Conservation (phyloP, 2,797 vertebrate genomes). For the Novumbra hubbsi region DNA sequence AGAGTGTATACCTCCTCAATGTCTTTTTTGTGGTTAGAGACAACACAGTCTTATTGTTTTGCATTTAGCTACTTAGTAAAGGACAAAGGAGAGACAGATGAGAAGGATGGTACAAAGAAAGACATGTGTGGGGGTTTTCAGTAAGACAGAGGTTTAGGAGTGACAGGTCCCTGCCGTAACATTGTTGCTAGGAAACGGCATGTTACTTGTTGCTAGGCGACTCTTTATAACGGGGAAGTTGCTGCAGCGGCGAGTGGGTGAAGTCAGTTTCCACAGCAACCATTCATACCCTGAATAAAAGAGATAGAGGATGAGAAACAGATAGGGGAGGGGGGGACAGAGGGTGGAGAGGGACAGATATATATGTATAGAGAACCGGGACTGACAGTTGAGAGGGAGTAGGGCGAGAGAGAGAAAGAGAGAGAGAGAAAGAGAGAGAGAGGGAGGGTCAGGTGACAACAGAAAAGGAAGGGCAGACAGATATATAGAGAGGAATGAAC, state of each 20-base stretch:
- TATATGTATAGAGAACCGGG: not conserved
- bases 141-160: slow-evolving; percentile 74
- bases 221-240: slow-evolving; percentile 74
- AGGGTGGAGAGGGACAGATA: slow-evolving; percentile 27
- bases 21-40: slow-evolving; percentile 3
- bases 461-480: not conserved
- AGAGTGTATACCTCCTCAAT: not conserved
- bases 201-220: slow-evolving; percentile 80
- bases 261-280: slow-evolving; percentile 79
- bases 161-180: slow-evolving; percentile 78
- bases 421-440: no score
- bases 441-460: not conserved
- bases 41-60: not conserved
- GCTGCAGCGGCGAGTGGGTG: slow-evolving; percentile 77
- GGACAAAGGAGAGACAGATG: slow-evolving; percentile 36
- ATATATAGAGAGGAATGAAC: not conserved
- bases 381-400: not conserved
- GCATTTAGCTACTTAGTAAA: slow-evolving; percentile 45
- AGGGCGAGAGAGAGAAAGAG: not conserved
- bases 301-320: slow-evolving; percentile 47
- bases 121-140: slow-evolving; percentile 45
- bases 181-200: slow-evolving; percentile 81
- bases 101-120: slow-evolving; percentile 34
- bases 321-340: slow-evolving; percentile 29
- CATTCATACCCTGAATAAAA: slow-evolving; percentile 66